Base-by-base conservation (phyloP, 1,140 invertebrate species). In the Polyergus mexicanus region DNA sequence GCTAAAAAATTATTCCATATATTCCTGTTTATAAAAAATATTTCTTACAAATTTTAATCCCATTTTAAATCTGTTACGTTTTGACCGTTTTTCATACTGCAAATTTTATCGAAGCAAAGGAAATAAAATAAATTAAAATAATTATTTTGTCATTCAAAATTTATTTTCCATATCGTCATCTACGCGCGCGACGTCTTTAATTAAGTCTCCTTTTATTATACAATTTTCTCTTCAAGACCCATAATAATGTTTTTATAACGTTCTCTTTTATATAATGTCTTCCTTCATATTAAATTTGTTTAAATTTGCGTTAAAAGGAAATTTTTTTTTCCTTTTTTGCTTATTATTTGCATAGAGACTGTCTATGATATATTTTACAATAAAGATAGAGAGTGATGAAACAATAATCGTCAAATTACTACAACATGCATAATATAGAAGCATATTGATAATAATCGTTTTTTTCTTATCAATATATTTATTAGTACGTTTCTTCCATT, bases 301-400 rank as follows among this genome's bases (percentile, higher is more conserved):
- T 51, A 74, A 72, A 62, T 72, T 60, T 74, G n/a, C 78, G 74
- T 74, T 74, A 83, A 60, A 44, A 47, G 35, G 54, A 74, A 83
- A 47, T 22, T 83, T 71, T 60, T 60, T 32, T 32, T 32, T 28
- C 25, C 25, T 28, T 28, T 13, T 10, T 16, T 8, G 25, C 38
- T 51, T 68, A 66, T 54, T 80, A 69, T 41, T 8, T 38, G 62
- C 41, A 54, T 38, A 54, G 5, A 78, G 13, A 78, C 41, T 35
- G 74, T 38, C 58, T 32, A 44, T 54, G 16, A 68, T 16, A 32
- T 28, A 66, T 54, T 32, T 68, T 35, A 28, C 19, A 41, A 22
- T 6, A 5, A 44, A 32, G 8, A 28, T 8, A 6, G 2, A 25
- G 7, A 28, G 1, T 10, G 32, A 62, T 19, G 19, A n/a, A 66